Evolutionary conservation across 2,888 invertebrate genomes (phyloP), one percentile per base, ranked within the genome.

Genomic region (Drosophila paranaensis): DNA sequence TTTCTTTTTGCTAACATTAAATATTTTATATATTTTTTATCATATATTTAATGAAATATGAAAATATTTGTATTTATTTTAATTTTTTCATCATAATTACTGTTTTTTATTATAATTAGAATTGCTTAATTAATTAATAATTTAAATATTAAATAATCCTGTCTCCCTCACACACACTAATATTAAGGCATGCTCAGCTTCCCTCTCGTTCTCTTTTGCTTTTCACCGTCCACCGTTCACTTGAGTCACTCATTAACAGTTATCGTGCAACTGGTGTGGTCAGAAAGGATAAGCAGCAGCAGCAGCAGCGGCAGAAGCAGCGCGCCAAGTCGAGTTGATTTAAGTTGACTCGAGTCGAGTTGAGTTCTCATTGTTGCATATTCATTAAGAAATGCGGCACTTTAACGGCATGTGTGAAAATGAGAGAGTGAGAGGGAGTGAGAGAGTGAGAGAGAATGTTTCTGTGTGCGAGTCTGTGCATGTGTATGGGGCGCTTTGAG

Each of bases 311-410:
- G 14, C 14, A 57, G 64, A 45, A 74, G 64, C 39, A 5, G 13
- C 25, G 9, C 25, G 46, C 14, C 10, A 10, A 40, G 66, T 40
- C 9, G 14, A 45, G 60, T 60, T 16, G 53, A 68, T 45, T 62
- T 11, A 37, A 68, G 57, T 62, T 16, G 35, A 57, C 54, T 60
- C 43, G 30, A 63, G 55, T 68, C 35, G 71, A 48, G 67, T 57
- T 55, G 57, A 58, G 62, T 62, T 67, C 66, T 79, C 61, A 88
- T 83, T 88, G 83, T 88, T 85, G 65, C 73, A 65, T 56, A 60
- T 82, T 82, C 83, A 84, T 84, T 82, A 84, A 74, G 77, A 75
- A 72, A 74, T 65, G 74, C 65, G 64, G 70, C 88, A 83, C 60
- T 68, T 79, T 71, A 54, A 54, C 53, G 37, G 14, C 45, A 56